A percentile compares a stretch with the other conserved stretches of the same genome.
These are phyloP conservation scores for Drosophila aldrichi DNA, from an alignment of 2,888 invertebrate species.

Conservation along the genomic window DNA sequence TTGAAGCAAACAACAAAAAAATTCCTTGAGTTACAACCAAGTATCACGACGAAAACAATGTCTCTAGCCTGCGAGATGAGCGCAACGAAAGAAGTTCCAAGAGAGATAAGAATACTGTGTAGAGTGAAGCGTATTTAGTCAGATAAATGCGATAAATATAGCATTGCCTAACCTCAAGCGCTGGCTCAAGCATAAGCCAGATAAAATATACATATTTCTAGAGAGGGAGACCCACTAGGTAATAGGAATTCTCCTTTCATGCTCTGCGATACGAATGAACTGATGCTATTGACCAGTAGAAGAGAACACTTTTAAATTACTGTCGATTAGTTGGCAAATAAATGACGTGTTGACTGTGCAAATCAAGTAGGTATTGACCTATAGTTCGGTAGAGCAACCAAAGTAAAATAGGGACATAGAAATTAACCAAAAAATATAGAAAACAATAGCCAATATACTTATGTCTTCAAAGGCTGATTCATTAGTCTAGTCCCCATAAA, in stretches of 20 bases:
- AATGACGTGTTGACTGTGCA: neutral
- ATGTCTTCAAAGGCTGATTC: conserved; percentile 34
- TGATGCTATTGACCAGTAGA: too few species aligned
- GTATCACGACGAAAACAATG: conserved; percentile 36
- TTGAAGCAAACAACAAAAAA: conserved; percentile 33
- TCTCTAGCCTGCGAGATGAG: conserved; percentile 27
- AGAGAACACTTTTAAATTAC: neutral
- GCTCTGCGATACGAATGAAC: too few species aligned
- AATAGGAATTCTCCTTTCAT: too few species aligned
- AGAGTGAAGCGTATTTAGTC: too few species aligned
- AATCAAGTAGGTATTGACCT: conserved; percentile 35
- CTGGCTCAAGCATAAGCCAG: too few species aligned
- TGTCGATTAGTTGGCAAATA: neutral
- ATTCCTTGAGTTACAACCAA: conserved; percentile 52
- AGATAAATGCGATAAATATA: neutral
- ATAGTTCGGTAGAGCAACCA: conserved; percentile 17
- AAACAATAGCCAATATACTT: conserved; percentile 39
- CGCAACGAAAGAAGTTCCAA: conserved; percentile 23
- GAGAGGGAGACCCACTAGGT: too few species aligned
- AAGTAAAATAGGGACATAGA: conserved; percentile 30
- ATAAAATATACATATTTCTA: too few species aligned
- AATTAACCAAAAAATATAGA: conserved; percentile 35
- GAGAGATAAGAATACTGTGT: neutral
- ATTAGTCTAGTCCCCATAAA: conserved; percentile 20
- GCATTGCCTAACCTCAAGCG: neutral